A percentile compares a stretch with the other conserved stretches of the same genome.
phyloP scores from a whole-genome alignment of 2,888 invertebrate species.

The Amphipoea lucens region DNA sequence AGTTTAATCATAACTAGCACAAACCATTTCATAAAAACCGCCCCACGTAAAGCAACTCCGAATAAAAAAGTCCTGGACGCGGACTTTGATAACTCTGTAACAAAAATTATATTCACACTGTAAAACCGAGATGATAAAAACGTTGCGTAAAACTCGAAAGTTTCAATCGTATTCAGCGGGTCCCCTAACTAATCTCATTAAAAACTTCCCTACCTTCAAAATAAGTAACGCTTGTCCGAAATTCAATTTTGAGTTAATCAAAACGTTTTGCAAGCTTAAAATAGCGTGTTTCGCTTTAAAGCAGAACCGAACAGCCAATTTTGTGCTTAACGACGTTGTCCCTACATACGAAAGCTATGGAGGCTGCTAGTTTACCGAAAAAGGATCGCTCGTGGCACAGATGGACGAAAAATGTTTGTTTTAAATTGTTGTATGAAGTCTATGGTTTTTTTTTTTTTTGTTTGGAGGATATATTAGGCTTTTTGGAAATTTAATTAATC shows the following conservation, averaged over 20 bases:
- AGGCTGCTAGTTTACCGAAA: conserved; percentile 22
- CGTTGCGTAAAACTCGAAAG: conserved; percentile 54
- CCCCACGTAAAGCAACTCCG: conserved; percentile 7
- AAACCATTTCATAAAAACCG: conserved; percentile 13
- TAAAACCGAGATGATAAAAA: conserved; percentile 57
- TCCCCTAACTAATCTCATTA: conserved; percentile 64
- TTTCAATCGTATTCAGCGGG: conserved; percentile 62
- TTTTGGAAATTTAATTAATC: background rate
- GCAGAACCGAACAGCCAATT: conserved; percentile 46
- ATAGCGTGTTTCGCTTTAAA: conserved; percentile 45
- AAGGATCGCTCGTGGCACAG: background rate
- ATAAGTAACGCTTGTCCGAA: conserved; percentile 57
- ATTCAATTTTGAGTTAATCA: conserved; percentile 65
- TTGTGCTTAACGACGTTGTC: conserved; percentile 52
- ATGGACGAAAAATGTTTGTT: background rate
- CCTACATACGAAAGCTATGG: conserved; percentile 7
- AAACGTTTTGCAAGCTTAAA: conserved; percentile 45
- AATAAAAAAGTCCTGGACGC: conserved; percentile 27
- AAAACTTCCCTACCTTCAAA: conserved; percentile 58
- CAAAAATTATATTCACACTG: conserved; percentile 55
- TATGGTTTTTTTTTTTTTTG: background rate
- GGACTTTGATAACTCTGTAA: conserved; percentile 49
- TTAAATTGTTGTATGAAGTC: background rate
- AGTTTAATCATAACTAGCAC: background rate
- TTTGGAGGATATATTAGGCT: background rate